Evolutionary conservation across 2,797 vertebrate genomes (phyloP), one percentile per base, ranked within the genome.

Genomic region (Poeciliopsis gracilis): DNA sequence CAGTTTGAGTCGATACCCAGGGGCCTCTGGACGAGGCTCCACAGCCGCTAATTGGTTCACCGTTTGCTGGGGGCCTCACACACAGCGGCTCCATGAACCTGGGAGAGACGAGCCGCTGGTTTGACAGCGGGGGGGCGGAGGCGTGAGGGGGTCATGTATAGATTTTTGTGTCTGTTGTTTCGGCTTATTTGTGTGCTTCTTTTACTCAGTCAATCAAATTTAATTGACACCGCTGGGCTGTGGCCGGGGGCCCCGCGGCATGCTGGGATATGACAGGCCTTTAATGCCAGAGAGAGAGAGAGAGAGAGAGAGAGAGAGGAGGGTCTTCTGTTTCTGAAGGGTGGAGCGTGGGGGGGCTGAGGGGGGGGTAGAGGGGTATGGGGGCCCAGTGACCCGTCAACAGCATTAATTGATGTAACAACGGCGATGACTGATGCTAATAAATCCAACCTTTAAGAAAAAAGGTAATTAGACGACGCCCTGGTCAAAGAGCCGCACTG

Each of bases 161-260:
- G 98, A 99, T 99, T 99, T 99, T 98, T 97, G 97, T 98, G 98
- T 99, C 98, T 96, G 98, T 98, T 99, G 97, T 98, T 98, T 97
- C 96, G 95, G 95, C 96, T 97, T 98, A 98, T 98, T 98, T 98
- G 97, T 98, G 97, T 97, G 97, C 89, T 94, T 96, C 97, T 98
- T 92, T 98, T 98, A 97, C 97, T 97, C 98, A 98, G 98, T 99
- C 98, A 98, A 99, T 99, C 98, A 99, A 97, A 98, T 99, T 98
- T 99, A 99, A 99, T 99, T 99, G 98, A 98, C 98, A 99, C 97
- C 97, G 92, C 97, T 99, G 98, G 96, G 97, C 97, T 97, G 95
- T 96, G 96, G 88, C 81, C 46, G 96, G 95, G 96, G 96, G 87
- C 85, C 89, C 81, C 76, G 78, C 85, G 75, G 90, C 91, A 88